Conservation (phyloP, 2,113 vertebrate genomes). For the Laticauda laticaudata region DNA sequence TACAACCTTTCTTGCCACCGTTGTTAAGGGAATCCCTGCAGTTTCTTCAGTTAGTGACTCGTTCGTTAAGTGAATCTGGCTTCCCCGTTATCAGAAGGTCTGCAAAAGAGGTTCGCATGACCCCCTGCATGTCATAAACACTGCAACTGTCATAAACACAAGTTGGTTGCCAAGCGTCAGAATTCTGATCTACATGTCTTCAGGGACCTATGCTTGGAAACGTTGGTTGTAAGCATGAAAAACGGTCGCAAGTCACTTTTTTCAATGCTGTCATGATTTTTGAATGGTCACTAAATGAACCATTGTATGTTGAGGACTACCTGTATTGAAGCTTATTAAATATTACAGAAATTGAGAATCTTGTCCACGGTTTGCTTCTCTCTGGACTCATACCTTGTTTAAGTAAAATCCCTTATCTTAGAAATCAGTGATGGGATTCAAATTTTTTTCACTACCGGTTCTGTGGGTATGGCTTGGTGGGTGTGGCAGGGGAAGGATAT, state of each 20-base stretch:
- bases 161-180: neutral
- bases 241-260: neutral
- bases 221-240: too few relatives aligned
- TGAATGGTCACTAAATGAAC: neutral
- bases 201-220: neutral
- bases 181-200: neutral
- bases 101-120: neutral
- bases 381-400: neutral
- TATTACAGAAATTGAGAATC: slow-evolving; percentile 40
- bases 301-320: neutral
- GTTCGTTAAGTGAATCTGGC: neutral
- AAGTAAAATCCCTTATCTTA: neutral
- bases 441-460: too few relatives aligned
- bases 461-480: too few relatives aligned
- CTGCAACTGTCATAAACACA: neutral
- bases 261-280: neutral
- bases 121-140: too few relatives aligned
- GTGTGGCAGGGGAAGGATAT: too few relatives aligned
- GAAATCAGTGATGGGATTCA: too few relatives aligned
- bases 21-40: too few relatives aligned
- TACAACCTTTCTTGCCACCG: too few relatives aligned
- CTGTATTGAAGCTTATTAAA: slow-evolving; percentile 28
- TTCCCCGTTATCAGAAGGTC: neutral
- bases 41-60: too few relatives aligned
- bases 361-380: slow-evolving; percentile 12